A percentile compares a stretch with the other conserved stretches of the same genome.
Conservation (phyloP, 1,140 invertebrate genomes). For the Pseudomyrmex gracilis region DNA sequence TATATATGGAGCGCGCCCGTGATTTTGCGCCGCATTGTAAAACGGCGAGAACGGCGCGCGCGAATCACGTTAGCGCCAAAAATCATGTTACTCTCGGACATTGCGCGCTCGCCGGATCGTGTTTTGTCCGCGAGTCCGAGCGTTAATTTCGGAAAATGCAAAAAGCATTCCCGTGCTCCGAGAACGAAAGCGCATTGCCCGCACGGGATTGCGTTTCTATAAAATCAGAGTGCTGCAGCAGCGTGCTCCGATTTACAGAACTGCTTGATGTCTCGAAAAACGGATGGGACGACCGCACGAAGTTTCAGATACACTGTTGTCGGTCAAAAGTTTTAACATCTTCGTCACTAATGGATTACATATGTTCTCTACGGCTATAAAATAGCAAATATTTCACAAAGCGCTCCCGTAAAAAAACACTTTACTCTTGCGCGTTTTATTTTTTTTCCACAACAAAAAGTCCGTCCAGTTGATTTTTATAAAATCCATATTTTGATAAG, state of each 20-base stretch:
- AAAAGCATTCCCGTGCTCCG: conserved; percentile 36
- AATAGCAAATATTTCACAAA: conserved; percentile 49
- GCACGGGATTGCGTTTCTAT: conserved; percentile 47
- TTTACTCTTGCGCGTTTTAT: not conserved
- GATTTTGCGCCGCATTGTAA: conserved; percentile 39
- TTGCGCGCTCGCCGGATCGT: conserved; percentile 22
- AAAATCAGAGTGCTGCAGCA: conserved; percentile 39
- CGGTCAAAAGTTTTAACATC: conserved; percentile 43
- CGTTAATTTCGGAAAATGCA: conserved; percentile 40
- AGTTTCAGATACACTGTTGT: conserved; percentile 56
- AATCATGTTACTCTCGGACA: conserved; percentile 50
- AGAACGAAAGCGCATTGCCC: not conserved
- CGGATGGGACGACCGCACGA: not conserved
- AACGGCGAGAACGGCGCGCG: conserved; percentile 22
- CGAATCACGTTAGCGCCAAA: conserved; percentile 40
- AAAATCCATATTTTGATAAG: not conserved
- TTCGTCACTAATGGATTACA: conserved; percentile 54
- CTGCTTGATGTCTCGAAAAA: conserved; percentile 45
- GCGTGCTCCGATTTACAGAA: conserved; percentile 24
- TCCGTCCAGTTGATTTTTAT: too few species aligned
- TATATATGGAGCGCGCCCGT: conserved; percentile 28
- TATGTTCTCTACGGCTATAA: conserved; percentile 40
- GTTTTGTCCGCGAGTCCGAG: conserved; percentile 20
- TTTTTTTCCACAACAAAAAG: not conserved
- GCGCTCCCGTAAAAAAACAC: conserved; percentile 13